A percentile compares a stretch with the other conserved stretches of the same genome.
phyloP scores from a whole-genome alignment of 1,140 invertebrate genomes.

The Protaetia brevitarsis region DNA sequence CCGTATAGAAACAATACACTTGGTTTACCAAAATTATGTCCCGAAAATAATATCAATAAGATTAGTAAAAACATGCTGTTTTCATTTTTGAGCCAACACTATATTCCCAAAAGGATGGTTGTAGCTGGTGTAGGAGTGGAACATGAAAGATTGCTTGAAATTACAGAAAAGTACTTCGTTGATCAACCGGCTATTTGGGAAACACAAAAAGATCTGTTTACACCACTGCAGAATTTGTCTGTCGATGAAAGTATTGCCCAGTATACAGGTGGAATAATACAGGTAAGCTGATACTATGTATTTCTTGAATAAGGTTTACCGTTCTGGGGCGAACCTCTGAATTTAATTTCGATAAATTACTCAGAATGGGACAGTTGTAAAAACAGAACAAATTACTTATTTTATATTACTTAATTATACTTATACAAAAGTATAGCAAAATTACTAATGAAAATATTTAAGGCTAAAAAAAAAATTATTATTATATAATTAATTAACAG shows the following conservation, averaged over 20 bases:
- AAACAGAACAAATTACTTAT: no score
- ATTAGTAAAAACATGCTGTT: constrained; percentile 79
- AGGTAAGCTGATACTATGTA: constrained; percentile 54
- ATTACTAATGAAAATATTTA: no score
- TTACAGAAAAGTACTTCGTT: constrained; percentile 71
- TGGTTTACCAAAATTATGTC: constrained; percentile 96
- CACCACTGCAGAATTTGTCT: constrained; percentile 48
- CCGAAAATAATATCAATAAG: constrained; percentile 70
- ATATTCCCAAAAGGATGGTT: constrained; percentile 89
- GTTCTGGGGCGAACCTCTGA: no score
- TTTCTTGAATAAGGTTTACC: neutral
- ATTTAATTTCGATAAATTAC: no score
- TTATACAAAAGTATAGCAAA: no score
- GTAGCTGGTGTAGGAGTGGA: constrained; percentile 86
- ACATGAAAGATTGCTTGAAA: constrained; percentile 58
- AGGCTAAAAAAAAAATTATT: no score
- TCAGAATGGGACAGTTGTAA: no score
- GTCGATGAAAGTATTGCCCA: constrained; percentile 81
- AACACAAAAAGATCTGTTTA: constrained; percentile 53
- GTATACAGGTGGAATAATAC: constrained; percentile 83
- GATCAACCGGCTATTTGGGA: constrained; percentile 81
- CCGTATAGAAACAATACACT: no score
- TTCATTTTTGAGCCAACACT: constrained; percentile 87
- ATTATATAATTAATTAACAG: no score
- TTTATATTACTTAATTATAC: no score